phyloP scores from a whole-genome alignment of 2,797 vertebrate species.

The Eidolon dupreanum region DNA sequence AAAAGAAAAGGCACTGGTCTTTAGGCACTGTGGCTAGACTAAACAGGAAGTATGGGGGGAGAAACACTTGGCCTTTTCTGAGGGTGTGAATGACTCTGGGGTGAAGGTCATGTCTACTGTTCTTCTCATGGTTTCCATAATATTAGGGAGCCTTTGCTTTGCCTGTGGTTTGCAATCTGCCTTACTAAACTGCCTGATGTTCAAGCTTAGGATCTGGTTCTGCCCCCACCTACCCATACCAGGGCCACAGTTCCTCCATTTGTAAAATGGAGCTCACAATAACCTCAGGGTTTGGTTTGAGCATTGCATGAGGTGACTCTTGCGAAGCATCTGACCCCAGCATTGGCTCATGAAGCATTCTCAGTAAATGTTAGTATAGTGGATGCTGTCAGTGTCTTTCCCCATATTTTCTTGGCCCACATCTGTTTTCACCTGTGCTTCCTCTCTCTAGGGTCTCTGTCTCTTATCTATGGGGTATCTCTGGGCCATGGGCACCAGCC shows the following conservation, averaged over 20 bases:
- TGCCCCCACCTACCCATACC: background rate
- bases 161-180: background rate
- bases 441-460: background rate
- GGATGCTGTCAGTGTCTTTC: background rate
- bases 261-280: background rate
- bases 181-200: background rate
- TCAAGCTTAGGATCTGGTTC: background rate
- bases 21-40: background rate
- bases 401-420: rapidly evolving
- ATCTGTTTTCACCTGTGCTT: background rate
- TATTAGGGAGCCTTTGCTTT: background rate
- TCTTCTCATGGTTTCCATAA: background rate
- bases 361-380: background rate
- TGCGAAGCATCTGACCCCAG: background rate
- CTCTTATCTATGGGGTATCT: background rate
- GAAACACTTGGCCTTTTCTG: background rate
- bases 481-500: background rate
- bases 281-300: background rate
- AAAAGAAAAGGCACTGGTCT: background rate
- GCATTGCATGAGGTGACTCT: background rate
- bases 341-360: background rate
- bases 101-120: background rate
- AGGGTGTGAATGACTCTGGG: background rate
- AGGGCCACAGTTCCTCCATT: background rate
- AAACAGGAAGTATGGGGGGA: background rate